A percentile compares a stretch with the other conserved stretches of the same genome.
Evolutionary conservation across 2,113 vertebrate species (phyloP).

Genomic region (Diadophis punctatus): DNA sequence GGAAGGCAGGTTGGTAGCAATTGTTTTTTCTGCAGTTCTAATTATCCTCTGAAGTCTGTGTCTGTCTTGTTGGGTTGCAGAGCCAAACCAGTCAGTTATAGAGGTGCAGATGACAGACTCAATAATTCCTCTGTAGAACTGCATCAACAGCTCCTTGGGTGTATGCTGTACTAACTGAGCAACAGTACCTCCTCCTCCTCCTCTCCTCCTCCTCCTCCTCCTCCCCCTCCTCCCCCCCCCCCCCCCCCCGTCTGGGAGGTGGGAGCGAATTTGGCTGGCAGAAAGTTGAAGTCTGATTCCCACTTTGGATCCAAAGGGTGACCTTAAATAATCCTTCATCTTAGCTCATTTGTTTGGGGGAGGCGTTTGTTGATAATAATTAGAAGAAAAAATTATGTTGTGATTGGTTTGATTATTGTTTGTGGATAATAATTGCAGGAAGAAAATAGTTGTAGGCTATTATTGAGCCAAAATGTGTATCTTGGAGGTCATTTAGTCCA

Average conservation of each 20-base stretch:
- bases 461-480: background rate
- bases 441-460: background rate
- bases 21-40: too few species aligned
- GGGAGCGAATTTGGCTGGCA: background rate
- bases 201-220: background rate
- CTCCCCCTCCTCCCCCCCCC: background rate
- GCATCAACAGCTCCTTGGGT: too few species aligned
- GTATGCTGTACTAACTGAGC: background rate
- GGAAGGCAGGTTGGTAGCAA: too few species aligned
- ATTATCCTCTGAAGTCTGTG: too few species aligned
- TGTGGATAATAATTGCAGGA: background rate
- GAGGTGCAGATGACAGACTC: too few species aligned
- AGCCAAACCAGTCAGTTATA: too few species aligned
- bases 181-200: background rate
- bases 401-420: background rate
- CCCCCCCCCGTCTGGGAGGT: too few species aligned
- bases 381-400: background rate
- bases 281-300: background rate
- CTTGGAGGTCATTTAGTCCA: background rate
- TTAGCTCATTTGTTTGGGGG: background rate
- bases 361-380: background rate
- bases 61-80: too few species aligned
- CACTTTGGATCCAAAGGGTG: background rate
- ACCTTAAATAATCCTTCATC: background rate
- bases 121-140: too few species aligned